Evolutionary conservation across 2,113 vertebrate genomes (phyloP).

Genomic region (Malaclemys terrapin): DNA sequence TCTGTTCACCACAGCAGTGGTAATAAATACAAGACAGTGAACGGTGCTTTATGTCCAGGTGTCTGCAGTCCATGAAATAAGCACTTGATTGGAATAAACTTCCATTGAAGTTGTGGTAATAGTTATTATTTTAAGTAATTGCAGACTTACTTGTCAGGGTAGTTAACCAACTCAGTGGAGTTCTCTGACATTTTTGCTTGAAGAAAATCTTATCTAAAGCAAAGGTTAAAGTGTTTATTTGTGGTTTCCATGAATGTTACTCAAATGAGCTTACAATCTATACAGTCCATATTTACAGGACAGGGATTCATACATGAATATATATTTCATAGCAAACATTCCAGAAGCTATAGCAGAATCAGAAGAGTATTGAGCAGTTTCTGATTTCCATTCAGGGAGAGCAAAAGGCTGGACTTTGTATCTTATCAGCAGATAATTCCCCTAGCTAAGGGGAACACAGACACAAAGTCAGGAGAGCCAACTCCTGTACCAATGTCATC

Average conservation of each 20-base stretch:
- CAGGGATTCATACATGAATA: too few relatives aligned
- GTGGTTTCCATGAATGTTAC: not conserved
- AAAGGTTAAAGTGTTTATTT: not conserved
- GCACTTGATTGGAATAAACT: not conserved
- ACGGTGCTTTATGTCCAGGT: not conserved
- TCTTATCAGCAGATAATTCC: not conserved
- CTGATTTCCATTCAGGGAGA: not conserved
- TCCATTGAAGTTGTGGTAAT: not conserved
- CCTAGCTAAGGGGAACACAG: not conserved
- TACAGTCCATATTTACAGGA: not conserved
- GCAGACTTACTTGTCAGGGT: slow-evolving; percentile 71
- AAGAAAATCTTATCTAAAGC: slow-evolving; percentile 67
- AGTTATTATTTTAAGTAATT: slow-evolving; percentile 1
- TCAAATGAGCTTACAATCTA: not conserved
- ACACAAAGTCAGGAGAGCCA: not conserved
- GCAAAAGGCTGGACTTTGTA: not conserved
- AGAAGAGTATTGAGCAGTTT: not conserved
- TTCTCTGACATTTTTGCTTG: slow-evolving; percentile 71
- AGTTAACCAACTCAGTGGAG: slow-evolving; percentile 63
- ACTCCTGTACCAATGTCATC: too few relatives aligned
- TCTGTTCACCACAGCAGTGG: not conserved
- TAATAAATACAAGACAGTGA: not conserved
- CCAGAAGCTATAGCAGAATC: not conserved
- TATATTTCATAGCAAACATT: not conserved
- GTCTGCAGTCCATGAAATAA: not conserved